Evolutionary conservation across 2,888 invertebrate genomes (phyloP).

Genomic region (Dioctria linearis): DNA sequence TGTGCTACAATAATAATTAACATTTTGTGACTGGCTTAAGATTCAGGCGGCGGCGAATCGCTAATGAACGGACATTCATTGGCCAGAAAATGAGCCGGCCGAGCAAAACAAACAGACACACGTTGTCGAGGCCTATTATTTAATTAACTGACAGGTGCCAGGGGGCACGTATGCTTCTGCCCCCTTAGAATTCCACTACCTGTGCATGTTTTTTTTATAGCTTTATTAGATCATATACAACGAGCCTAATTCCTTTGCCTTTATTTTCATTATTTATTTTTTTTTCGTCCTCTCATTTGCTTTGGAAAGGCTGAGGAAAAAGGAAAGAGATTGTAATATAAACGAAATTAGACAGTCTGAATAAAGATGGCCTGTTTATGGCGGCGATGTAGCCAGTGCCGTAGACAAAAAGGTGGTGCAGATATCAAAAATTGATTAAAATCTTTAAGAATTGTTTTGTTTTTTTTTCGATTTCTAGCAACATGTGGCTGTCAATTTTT

Average conservation of each 20-base stretch:
- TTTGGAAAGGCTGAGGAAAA: too few relatives aligned
- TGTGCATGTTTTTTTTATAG: conserved; percentile 35
- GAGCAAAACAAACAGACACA: neutral
- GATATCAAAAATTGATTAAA: conserved; percentile 23
- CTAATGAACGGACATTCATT: too few relatives aligned
- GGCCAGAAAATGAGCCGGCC: neutral
- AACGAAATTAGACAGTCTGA: conserved; percentile 33
- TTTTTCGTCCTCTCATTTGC: conserved; percentile 11
- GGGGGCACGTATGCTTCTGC: neutral
- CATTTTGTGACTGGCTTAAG: too few relatives aligned
- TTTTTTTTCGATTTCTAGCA: too few relatives aligned
- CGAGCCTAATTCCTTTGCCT: conserved; percentile 13
- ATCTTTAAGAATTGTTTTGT: neutral
- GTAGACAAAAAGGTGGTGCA: conserved; percentile 34
- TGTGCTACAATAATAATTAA: too few relatives aligned
- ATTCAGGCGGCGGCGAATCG: too few relatives aligned
- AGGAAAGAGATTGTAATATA: too few relatives aligned
- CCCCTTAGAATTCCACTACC: neutral
- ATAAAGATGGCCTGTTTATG: conserved; percentile 40
- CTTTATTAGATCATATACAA: conserved; percentile 37
- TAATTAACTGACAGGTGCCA: conserved; percentile 35
- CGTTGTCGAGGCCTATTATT: neutral
- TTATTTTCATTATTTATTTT: conserved; percentile 13
- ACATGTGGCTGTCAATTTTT: too few relatives aligned
- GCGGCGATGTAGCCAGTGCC: conserved; percentile 13